phyloP scores from a whole-genome alignment of 2,888 invertebrate genomes.

The Plagiodera versicolora region DNA sequence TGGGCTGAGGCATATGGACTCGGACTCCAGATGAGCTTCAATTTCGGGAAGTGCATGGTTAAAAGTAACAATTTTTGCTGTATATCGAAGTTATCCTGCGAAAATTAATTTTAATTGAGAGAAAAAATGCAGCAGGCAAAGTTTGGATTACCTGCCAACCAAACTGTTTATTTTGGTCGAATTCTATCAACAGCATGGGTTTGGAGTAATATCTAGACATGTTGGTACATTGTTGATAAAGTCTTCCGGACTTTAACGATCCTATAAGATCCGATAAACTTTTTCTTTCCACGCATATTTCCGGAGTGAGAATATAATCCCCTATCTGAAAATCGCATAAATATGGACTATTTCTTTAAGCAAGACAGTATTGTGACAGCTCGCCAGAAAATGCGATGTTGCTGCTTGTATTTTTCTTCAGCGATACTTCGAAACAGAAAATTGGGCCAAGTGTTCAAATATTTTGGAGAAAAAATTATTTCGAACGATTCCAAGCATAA shows the following conservation, averaged over 20 bases:
- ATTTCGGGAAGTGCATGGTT: constrained; percentile 92
- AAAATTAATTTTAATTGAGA: neutral
- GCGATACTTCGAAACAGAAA: too few species aligned
- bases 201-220: constrained; percentile 89
- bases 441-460: too few species aligned
- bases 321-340: constrained; percentile 69
- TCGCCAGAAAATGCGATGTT: too few species aligned
- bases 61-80: constrained; percentile 86
- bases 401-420: too few species aligned
- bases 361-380: too few species aligned
- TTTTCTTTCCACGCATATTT: constrained; percentile 96
- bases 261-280: constrained; percentile 95
- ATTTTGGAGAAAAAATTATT: too few species aligned
- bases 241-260: constrained; percentile 89
- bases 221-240: constrained; percentile 92
- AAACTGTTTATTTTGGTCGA: constrained; percentile 92
- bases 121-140: neutral
- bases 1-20: constrained; percentile 96
- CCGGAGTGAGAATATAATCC: constrained; percentile 95
- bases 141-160: constrained; percentile 72
- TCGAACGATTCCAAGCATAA: too few species aligned
- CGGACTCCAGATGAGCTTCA: constrained; percentile 95
- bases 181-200: constrained; percentile 92
- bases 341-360: too few species aligned
- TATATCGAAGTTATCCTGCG: constrained; percentile 79